Conservation (phyloP, 2,797 vertebrate genomes). For the Molossus molossus region DNA sequence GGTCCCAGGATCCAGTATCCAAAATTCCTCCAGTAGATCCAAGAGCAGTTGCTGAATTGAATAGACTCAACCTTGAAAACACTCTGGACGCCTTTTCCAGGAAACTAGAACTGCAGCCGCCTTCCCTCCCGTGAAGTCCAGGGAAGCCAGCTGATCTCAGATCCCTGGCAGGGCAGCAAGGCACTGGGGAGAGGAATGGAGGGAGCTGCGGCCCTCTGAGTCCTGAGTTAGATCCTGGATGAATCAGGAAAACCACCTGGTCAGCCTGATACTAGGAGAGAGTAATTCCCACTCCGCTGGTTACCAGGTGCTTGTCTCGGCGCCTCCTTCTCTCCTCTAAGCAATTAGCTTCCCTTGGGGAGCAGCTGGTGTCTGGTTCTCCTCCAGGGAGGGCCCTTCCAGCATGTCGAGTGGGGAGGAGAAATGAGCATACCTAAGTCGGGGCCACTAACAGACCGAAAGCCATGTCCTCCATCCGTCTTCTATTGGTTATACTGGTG, state of each 20-base stretch:
- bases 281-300: background rate
- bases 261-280: background rate
- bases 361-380: background rate
- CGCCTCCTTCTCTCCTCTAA: background rate
- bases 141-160: conserved; percentile 6
- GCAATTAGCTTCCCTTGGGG: background rate
- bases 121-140: background rate
- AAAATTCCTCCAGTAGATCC: background rate
- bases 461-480: background rate
- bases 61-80: background rate
- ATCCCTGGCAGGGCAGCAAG: background rate
- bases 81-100: background rate
- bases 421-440: background rate
- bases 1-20: background rate
- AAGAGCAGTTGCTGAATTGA: background rate
- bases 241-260: background rate
- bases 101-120: background rate
- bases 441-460: background rate
- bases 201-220: background rate
- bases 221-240: background rate
- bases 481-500: background rate
- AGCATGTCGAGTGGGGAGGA: background rate
- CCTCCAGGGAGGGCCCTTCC: background rate
- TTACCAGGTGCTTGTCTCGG: background rate
- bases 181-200: fast-evolving